Evolutionary conservation across 2,888 invertebrate species (phyloP), one percentile per base, ranked within the genome.

Genomic region (Idaea biselata): DNA sequence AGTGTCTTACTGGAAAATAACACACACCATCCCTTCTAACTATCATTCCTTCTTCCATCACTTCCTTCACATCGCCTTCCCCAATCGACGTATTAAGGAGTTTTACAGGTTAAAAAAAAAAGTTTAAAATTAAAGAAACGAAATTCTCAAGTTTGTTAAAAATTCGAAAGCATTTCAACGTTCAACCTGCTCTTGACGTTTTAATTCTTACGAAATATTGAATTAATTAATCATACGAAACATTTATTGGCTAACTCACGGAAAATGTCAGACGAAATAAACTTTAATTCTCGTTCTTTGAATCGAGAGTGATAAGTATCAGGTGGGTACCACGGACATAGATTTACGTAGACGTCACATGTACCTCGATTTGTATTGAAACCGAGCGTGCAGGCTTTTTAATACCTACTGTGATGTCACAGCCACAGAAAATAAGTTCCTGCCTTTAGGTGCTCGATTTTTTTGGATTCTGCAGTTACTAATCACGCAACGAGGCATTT

Each of bases 131-230:
- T 59, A 58, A 11, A 57, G 11, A 44, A 44, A 14, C 8, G 44
- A 44, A 14, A 44, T 44, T 11, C 44, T 11, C 44, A 44, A 44
- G 44, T 44, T 14, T 8, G 14, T 44, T 44, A 44, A 44, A 44
- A 44, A 44, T 44, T 44, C 44, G 31, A 57, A 33, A 62, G 44
- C 44, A 44, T 44, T 44, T 14, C 44, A 44, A 44, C 11, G 44
- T 44, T 14, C 44, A 44, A 44, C 44, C 44, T 44, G 44, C 44
- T 44, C 44, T 44, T 11, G 44, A 44, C 44, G 44, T 44, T 44
- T 44, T 44, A 11, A 33, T 33, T 7, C 33, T 33, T 44, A 44
- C 44, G 44, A 44, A 44, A 44, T 14, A 44, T 44, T 44, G 14
- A 44, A 44, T 44, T 44, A 44, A 44, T 44, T 44, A 8, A 44